These are phyloP conservation scores for Hormaphis cornu DNA, from an alignment of 1,140 invertebrate species.

Conservation along the genomic window DNA sequence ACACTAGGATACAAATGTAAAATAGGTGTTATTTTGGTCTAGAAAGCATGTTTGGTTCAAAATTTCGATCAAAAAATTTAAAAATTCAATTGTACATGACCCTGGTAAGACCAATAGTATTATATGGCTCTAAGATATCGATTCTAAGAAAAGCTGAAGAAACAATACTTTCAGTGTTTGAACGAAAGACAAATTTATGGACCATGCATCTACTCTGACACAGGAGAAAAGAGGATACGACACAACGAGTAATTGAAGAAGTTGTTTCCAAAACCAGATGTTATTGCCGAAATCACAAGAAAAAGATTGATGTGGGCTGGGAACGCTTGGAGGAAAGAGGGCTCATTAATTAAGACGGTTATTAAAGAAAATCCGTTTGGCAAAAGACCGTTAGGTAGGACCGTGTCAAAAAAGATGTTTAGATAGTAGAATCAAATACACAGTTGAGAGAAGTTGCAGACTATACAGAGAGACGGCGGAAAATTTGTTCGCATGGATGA, in stretches of 20 bases:
- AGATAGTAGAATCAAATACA: neutral
- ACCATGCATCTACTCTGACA: neutral
- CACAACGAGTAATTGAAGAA: too few relatives aligned
- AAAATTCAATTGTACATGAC: constrained; percentile 5
- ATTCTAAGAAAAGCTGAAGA: constrained; percentile 10
- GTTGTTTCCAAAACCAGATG: too few relatives aligned
- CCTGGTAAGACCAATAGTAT: constrained; percentile 11
- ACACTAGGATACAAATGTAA: too few relatives aligned
- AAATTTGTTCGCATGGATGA: neutral
- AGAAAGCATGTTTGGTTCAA: neutral
- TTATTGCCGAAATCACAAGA: too few relatives aligned
- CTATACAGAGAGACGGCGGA: neutral
- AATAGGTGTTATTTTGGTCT: neutral
- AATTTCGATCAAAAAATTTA: neutral
- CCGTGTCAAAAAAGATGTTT: neutral
- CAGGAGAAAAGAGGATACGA: too few relatives aligned
- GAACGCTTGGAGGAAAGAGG: neutral
- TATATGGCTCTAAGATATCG: constrained; percentile 26
- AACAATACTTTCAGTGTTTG: constrained; percentile 7
- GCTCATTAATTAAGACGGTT: neutral
- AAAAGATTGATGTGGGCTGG: too few relatives aligned
- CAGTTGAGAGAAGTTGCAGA: neutral
- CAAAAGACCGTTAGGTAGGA: neutral
- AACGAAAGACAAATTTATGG: constrained; percentile 27
- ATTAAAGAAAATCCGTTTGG: neutral